Percentiles rank a stretch among this genome's conserved stretches.
phyloP scores from a whole-genome alignment of 2,113 vertebrate species.

The Saccopteryx leptura region DNA sequence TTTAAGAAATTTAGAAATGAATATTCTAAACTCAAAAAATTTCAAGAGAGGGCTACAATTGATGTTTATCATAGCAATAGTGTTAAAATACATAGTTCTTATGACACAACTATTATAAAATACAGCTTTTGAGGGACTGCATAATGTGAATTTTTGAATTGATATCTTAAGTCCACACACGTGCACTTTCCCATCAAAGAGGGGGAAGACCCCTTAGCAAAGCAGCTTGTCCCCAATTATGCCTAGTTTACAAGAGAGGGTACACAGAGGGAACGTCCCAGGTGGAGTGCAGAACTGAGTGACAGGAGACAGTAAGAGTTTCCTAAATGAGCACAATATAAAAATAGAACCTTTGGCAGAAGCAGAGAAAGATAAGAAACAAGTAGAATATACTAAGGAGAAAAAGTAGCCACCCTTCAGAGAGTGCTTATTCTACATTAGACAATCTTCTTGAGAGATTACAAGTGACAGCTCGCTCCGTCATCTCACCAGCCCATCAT shows the following conservation, averaged over 20 bases:
- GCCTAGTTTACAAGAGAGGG: neutral
- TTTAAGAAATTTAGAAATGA: neutral
- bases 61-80: neutral
- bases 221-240: neutral
- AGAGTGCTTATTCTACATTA: neutral
- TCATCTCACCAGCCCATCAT: neutral
- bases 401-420: neutral
- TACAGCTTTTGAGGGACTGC: neutral
- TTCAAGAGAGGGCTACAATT: neutral
- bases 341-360: neutral
- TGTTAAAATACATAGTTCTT: neutral
- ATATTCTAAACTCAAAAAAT: neutral
- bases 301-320: neutral
- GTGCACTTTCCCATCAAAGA: neutral
- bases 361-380: neutral
- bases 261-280: neutral
- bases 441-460: neutral
- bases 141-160: constrained; percentile 13
- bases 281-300: neutral
- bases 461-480: neutral
- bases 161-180: neutral
- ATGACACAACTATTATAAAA: constrained; percentile 17
- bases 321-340: neutral
- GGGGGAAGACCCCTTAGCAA: neutral
- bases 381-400: neutral